Evolutionary conservation across 1,140 invertebrate species (phyloP).

Genomic region (Augochlora pura): DNA sequence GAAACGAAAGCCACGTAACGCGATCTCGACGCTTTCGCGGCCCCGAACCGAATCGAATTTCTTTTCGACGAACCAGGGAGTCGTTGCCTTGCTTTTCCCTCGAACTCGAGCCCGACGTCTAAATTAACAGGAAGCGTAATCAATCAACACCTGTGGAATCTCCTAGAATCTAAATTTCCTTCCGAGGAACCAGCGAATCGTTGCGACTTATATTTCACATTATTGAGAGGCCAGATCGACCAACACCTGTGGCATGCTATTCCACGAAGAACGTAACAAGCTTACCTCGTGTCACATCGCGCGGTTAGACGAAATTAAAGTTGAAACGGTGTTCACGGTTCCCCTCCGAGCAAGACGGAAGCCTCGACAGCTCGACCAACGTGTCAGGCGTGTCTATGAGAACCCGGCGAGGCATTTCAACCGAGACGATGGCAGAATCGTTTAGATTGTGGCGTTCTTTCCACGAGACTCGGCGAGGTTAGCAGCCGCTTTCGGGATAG

Average conservation of each 20-base stretch:
- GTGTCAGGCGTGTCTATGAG: not conserved
- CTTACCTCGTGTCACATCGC: too few species aligned
- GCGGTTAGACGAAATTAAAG: not conserved
- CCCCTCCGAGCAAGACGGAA: not conserved
- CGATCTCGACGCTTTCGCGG: slow-evolving; percentile 25
- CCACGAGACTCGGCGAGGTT: slow-evolving; percentile 1
- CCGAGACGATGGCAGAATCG: slow-evolving; percentile 4
- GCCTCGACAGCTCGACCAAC: not conserved
- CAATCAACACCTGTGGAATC: not conserved
- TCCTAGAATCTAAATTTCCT: too few species aligned
- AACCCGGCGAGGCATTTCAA: slow-evolving; percentile 2
- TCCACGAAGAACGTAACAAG: too few species aligned
- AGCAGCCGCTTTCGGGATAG: slow-evolving; percentile 26
- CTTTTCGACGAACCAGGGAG: not conserved
- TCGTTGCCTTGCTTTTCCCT: not conserved
- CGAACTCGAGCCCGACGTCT: not conserved
- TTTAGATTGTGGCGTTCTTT: not conserved
- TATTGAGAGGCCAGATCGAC: too few species aligned
- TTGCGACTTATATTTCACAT: too few species aligned
- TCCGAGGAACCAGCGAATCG: too few species aligned
- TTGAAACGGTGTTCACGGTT: not conserved
- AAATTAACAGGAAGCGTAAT: too few species aligned
- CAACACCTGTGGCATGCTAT: too few species aligned
- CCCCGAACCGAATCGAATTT: slow-evolving; percentile 12
- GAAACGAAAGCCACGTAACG: slow-evolving; percentile 45